Conservation (phyloP, 2,113 vertebrate species). For the Oreotrochilus melanogaster region DNA sequence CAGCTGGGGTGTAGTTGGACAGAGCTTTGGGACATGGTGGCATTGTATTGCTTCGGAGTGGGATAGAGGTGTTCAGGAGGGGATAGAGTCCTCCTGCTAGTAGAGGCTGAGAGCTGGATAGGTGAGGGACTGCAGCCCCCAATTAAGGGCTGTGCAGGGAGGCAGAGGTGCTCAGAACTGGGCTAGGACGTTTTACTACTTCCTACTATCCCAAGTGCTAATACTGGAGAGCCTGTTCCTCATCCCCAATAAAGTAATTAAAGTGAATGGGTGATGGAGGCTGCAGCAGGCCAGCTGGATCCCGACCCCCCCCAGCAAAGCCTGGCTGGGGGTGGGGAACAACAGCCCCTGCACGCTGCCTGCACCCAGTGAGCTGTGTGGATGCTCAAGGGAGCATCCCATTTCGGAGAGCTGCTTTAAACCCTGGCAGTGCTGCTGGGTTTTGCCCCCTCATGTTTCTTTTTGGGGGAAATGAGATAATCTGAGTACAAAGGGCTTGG, state of each 20-base stretch:
- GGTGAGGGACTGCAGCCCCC: not conserved
- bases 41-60: constrained; percentile 59
- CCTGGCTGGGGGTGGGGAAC: not conserved
- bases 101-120: not conserved
- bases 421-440: accelerated
- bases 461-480: not conserved
- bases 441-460: not conserved
- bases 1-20: not conserved
- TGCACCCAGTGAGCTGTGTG: not conserved
- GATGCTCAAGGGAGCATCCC: not conserved
- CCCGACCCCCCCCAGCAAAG: not conserved
- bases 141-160: not conserved
- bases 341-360: not conserved
- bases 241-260: constrained; percentile 74
- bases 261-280: constrained; percentile 26
- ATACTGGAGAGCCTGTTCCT: constrained; percentile 34
- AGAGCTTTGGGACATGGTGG: not conserved
- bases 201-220: constrained; percentile 66
- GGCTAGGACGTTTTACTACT: constrained; percentile 72
- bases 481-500: not conserved
- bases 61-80: constrained; percentile 29
- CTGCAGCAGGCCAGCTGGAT: constrained; percentile 29
- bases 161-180: not conserved
- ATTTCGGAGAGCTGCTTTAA: accelerated
- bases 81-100: not conserved